Base-by-base conservation (phyloP, 2,113 vertebrate genomes). In the Tiliqua scincoides region DNA sequence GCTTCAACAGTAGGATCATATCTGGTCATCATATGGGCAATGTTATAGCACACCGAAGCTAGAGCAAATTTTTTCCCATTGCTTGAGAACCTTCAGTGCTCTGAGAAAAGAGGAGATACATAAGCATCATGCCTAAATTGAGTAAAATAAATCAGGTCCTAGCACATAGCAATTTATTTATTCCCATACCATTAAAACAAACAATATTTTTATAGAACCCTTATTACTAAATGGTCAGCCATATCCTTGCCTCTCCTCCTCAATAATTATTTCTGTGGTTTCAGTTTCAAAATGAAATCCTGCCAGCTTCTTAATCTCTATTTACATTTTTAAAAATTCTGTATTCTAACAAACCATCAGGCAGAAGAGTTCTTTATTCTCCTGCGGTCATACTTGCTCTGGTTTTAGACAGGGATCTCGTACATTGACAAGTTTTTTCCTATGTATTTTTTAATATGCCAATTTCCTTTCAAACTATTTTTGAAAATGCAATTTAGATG, bases 381-480 rank as follows among this genome's bases (percentile, higher is more conserved):
- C 17, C 79, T 63, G 11, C 6, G 84, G 30, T 79, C 20, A 25
- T 27, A 68, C 80, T 83, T 83, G 11, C 57, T 88, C 92, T 90
- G 82, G 0, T 40, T 92, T 92, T 78, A 27, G 67, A 80, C 3
- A 88, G 10, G 27, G 89, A 92, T 92, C 10, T 86, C 48, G 65
- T 75, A 67, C 67, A 54, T 80, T 86, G 82, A 90, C 71, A 89
- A 25, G 1, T 15, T 70, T 1, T 0, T 40, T 62, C 74, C 27
- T 32, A 61, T 57, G 14, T 57, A 48, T 0, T 35, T 71, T 84
- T 83, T 54, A 37, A 18, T 76, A 65, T 89, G 62, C 0, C 14
- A 48, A 61, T 91, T 91, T 88, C 63, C 83, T 3, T 57, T 89
- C 17, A n/a, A 85, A 77, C 48, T 68, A 43, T 87, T 91, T 93